Evolutionary conservation across 1,140 invertebrate species (phyloP).

Genomic region (Subanguina moxae): DNA sequence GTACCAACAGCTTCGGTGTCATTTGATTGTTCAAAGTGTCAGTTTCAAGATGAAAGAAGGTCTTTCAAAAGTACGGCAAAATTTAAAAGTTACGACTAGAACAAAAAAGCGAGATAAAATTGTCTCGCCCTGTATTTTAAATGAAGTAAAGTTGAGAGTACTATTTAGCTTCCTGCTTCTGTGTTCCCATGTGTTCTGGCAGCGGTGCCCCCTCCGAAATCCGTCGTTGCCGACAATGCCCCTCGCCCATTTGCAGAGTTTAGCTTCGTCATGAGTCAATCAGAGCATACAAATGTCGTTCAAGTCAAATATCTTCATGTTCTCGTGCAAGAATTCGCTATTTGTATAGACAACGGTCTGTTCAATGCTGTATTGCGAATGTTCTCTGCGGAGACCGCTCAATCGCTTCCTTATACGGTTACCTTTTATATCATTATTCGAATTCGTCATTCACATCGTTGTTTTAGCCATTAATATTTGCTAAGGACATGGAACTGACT

Average conservation of each 20-base stretch:
- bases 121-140: too few species aligned
- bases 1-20: too few species aligned
- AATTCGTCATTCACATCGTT: too few species aligned
- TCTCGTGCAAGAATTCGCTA: slow-evolving; percentile 86
- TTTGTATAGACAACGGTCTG: slow-evolving; percentile 89
- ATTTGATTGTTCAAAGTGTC: too few species aligned
- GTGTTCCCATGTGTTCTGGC: slow-evolving; percentile 89
- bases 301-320: slow-evolving; percentile 73
- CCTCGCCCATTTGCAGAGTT: slow-evolving; percentile 90
- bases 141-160: too few species aligned
- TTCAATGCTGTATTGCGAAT: slow-evolving; percentile 81
- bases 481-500: slow-evolving; percentile 59
- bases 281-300: slow-evolving; percentile 77
- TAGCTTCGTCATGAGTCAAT: slow-evolving; percentile 78
- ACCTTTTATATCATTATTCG: too few species aligned
- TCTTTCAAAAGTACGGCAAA: too few species aligned
- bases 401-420: slow-evolving; percentile 41
- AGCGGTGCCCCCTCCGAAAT: slow-evolving; percentile 84
- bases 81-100: too few species aligned
- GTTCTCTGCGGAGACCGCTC: slow-evolving; percentile 66
- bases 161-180: slow-evolving; percentile 69
- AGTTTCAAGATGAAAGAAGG: too few species aligned
- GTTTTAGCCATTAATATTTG: slow-evolving; percentile 58
- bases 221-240: slow-evolving; percentile 74
- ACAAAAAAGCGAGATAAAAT: too few species aligned